Evolutionary conservation across 1,140 invertebrate genomes (phyloP).

Genomic region (Meloidogyne hapla): DNA sequence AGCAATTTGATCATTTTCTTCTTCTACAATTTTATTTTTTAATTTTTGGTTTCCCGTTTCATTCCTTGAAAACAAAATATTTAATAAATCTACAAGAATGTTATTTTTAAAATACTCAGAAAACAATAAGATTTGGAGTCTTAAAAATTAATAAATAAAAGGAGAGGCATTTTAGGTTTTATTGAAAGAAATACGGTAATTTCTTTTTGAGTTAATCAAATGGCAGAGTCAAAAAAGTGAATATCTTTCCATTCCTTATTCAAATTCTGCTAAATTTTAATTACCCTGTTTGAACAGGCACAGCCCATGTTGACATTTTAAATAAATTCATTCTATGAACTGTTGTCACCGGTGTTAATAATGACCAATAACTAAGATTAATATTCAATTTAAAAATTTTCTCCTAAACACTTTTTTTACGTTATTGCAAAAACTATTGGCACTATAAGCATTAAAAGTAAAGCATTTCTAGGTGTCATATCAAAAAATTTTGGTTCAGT

Average conservation of each 20-base stretch:
- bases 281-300: constrained; percentile 30
- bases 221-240: no score
- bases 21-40: background rate
- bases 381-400: background rate
- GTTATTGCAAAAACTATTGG: constrained; percentile 45
- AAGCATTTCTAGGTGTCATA: constrained; percentile 33
- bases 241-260: no score
- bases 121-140: no score
- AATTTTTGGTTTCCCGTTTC: background rate
- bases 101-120: no score
- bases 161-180: no score
- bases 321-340: constrained; percentile 31
- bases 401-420: constrained; percentile 14
- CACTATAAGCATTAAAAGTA: constrained; percentile 49
- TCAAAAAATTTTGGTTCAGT: constrained; percentile 46
- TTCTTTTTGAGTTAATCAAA: no score
- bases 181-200: no score
- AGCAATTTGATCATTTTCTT: constrained; percentile 15
- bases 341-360: constrained; percentile 32
- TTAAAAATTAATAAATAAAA: no score
- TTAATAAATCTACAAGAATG: background rate
- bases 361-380: constrained; percentile 45
- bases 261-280: no score
- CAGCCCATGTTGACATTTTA: constrained; percentile 43
- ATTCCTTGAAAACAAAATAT: background rate